Evolutionary conservation across 2,888 invertebrate species (phyloP), one percentile per base, ranked within the genome.

Genomic region (Deladenus siricidicola): DNA sequence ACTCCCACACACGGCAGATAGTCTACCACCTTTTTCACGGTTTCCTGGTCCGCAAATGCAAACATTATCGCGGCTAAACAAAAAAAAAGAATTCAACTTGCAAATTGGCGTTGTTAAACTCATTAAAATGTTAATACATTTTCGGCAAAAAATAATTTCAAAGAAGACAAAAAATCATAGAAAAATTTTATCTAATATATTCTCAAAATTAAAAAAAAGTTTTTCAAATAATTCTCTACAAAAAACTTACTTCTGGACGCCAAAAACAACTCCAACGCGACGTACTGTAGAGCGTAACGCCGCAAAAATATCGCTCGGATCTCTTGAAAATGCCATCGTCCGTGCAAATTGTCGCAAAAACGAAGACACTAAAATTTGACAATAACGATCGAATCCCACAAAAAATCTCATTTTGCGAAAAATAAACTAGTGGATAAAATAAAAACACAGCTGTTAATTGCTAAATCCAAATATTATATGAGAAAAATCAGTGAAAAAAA

Each of bases 251-350:
- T 98, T 84, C 98, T 86, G 82, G 92, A 92, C 39, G 98, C 93
- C 71, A 99, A 85, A 84, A 99, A 99, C 80, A 99, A 90, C 83
- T 99, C 98, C 80, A 99, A 86, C 68, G 94, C 94, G 60, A 81
- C 80, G 73, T 93, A 94, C 83, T 98, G 96, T 71, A 98, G 86
- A 57, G 98, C 85, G 81, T 96, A 96, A 48, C 94, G 86, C 2
- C 98, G 85, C 10, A 93, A 90, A 84, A 99, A 98, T 77, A 99
- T 93, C 64, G 98, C 98, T 14, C 98, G 87, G 67, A 99, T 90
- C 84, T 99, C 98, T 72, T 90, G 90, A 84, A 98, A 96, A 84
- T 94, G 93, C 98, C 98, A 99, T 83, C 96, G 92, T 65, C 96
- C 96, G 81, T 98, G 96, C 51, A 94, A 85, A 81, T 93, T 90